Evolutionary conservation across 2,797 vertebrate species (phyloP).

Genomic region (Pygocentrus nattereri): DNA sequence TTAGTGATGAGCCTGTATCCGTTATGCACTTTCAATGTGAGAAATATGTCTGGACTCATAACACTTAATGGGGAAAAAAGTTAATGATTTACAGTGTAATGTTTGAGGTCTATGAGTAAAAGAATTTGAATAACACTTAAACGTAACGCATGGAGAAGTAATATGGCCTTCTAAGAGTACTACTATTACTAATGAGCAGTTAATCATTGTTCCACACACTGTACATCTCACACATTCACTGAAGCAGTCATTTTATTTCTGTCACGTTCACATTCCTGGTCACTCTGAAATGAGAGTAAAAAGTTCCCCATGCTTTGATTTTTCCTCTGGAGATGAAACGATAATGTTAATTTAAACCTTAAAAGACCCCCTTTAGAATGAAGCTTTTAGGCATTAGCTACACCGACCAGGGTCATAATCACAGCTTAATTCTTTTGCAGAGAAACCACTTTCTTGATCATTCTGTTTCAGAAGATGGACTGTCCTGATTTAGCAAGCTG

Average conservation of each 20-base stretch:
- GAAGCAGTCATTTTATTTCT: slow-evolving; percentile 74
- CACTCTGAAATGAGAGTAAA: slow-evolving; percentile 67
- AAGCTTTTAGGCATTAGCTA: slow-evolving; percentile 68
- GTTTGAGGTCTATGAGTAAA: slow-evolving; percentile 10
- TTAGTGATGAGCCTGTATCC: slow-evolving; percentile 7
- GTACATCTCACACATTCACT: slow-evolving; percentile 47
- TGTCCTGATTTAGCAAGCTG: slow-evolving; percentile 50
- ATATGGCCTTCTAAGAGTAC: neutral
- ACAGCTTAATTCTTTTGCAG: slow-evolving; percentile 56
- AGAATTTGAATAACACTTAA: slow-evolving; percentile 11
- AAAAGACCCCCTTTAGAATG: slow-evolving; percentile 70
- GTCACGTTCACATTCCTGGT: slow-evolving; percentile 72
- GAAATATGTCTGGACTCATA: slow-evolving; percentile 5
- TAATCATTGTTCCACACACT: slow-evolving; percentile 54
- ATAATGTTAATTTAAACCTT: slow-evolving; percentile 72
- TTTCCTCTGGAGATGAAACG: slow-evolving; percentile 67
- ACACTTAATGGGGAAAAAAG: slow-evolving; percentile 17
- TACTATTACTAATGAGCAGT: slow-evolving; percentile 15
- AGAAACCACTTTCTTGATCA: slow-evolving; percentile 49
- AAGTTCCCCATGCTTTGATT: slow-evolving; percentile 70
- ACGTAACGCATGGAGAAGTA: neutral
- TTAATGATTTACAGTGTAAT: slow-evolving; percentile 12
- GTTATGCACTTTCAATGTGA: neutral
- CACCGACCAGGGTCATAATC: slow-evolving; percentile 65
- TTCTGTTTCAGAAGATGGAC: slow-evolving; percentile 54